Conservation (phyloP, 2,113 vertebrate species). For the Austrofundulus limnaeus region DNA sequence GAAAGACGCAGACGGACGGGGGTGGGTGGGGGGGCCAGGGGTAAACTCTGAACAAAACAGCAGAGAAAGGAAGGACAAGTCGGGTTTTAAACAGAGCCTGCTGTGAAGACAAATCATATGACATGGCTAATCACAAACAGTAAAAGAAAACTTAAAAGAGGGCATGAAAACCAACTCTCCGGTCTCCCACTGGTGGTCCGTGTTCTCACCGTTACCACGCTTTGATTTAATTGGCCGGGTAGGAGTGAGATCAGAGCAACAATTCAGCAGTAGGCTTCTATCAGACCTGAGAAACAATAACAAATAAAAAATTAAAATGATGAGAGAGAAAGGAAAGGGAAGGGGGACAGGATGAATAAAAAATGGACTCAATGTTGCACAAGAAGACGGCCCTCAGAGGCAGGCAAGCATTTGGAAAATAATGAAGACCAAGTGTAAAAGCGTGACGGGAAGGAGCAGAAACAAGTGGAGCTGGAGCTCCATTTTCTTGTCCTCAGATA, state of each 20-base stretch:
- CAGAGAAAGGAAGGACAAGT: constrained; percentile 7
- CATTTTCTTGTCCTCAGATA: constrained; percentile 68
- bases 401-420: constrained; percentile 23
- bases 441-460: constrained; percentile 18
- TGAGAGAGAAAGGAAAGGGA: constrained; percentile 23
- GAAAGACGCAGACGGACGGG: constrained; percentile 7
- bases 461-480: constrained; percentile 65
- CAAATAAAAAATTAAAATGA: constrained; percentile 62
- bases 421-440: constrained; percentile 20
- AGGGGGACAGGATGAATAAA: not conserved
- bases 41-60: constrained; percentile 2
- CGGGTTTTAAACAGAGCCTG: constrained; percentile 4
- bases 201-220: constrained; percentile 42
- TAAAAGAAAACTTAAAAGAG: constrained; percentile 12
- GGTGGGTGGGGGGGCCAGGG: not conserved
- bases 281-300: constrained; percentile 58
- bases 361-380: constrained; percentile 5
- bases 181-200: constrained; percentile 64
- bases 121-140: constrained; percentile 8
- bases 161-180: constrained; percentile 1
- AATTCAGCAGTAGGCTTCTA: constrained; percentile 56
- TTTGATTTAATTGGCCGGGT: constrained; percentile 61
- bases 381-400: constrained; percentile 34
- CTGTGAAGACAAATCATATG: constrained; percentile 5
- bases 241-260: constrained; percentile 68